These are phyloP conservation scores for Carollia perspicillata DNA, from an alignment of 2,113 vertebrate genomes.

Conservation along the genomic window DNA sequence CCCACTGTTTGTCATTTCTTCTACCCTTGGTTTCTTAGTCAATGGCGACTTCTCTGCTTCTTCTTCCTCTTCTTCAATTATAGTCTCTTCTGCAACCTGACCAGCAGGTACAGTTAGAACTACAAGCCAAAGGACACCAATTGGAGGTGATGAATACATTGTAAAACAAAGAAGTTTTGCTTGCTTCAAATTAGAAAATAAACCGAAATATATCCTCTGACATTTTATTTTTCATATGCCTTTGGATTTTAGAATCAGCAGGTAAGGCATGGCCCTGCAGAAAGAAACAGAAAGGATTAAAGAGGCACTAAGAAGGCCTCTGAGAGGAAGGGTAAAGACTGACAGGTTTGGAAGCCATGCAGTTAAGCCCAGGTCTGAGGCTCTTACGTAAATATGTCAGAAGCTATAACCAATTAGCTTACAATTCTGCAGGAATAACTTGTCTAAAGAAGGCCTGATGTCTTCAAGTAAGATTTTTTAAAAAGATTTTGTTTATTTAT, in stretches of 20 bases:
- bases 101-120: slow-evolving; percentile 89
- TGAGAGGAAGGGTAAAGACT: background rate
- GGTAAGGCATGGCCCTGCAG: background rate
- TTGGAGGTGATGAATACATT: slow-evolving; percentile 39
- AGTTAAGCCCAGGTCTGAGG: background rate
- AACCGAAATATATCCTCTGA: background rate
- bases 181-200: slow-evolving; percentile 40
- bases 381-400: background rate
- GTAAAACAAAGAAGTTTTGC: background rate
- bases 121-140: slow-evolving; percentile 73
- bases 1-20: slow-evolving; percentile 65
- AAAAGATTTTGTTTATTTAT: background rate
- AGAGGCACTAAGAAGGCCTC: background rate
- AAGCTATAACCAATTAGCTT: background rate
- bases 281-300: background rate
- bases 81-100: slow-evolving; percentile 86
- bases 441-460: background rate
- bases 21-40: slow-evolving; percentile 84
- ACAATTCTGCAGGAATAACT: background rate
- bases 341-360: background rate
- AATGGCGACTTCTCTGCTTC: slow-evolving; percentile 72
- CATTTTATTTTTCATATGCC: background rate
- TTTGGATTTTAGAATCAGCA: slow-evolving; percentile 27
- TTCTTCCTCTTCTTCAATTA: slow-evolving; percentile 72
- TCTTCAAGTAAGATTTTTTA: background rate